Evolutionary conservation across 2,113 vertebrate genomes (phyloP), one percentile per base, ranked within the genome.

Genomic region (Hippocampus abdominalis): DNA sequence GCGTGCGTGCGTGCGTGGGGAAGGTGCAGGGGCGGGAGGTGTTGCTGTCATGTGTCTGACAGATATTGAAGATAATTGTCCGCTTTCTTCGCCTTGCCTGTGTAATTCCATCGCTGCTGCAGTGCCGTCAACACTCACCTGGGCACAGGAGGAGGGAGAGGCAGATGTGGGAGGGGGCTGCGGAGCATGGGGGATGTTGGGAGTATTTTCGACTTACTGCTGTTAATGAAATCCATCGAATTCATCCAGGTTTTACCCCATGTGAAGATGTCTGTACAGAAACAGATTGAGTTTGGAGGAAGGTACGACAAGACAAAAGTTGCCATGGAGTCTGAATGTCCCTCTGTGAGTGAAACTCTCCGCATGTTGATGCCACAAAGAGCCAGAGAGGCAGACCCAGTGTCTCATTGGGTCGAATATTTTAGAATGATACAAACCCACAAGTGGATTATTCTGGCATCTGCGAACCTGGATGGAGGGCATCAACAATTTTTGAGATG

Each of bases 21-120:
- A 64, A 51, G 69, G 29, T 49, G 73, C 32, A 40, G 46, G 21
- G 56, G n/a, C 18, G 66, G 18, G 64, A 64, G 77, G 63, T 78
- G 72, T 82, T 88, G 88, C 90, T 91, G 91, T 91, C 91, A 91
- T 91, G 85, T 88, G 84, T 85, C 89, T 92, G 91, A 92, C 90
- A 91, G 91, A 90, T 92, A 92, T 92, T 92, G 90, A 90, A 90
- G 90, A 91, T 92, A 92, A 92, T 92, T 91, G 90, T 91, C 88
- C 86, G 81, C 89, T 90, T 91, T 92, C 89, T 91, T 91, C 87
- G 79, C 87, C 86, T 82, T 87, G 90, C 86, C 86, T 90, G 82
- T 89, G 88, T 91, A 90, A 91, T 91, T 90, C 84, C 84, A 81
- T 73, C 60, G 77, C 77, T 79, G 83, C 78, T 86, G 86, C 78